phyloP scores from a whole-genome alignment of 2,113 vertebrate genomes.

The Verasper variegatus region DNA sequence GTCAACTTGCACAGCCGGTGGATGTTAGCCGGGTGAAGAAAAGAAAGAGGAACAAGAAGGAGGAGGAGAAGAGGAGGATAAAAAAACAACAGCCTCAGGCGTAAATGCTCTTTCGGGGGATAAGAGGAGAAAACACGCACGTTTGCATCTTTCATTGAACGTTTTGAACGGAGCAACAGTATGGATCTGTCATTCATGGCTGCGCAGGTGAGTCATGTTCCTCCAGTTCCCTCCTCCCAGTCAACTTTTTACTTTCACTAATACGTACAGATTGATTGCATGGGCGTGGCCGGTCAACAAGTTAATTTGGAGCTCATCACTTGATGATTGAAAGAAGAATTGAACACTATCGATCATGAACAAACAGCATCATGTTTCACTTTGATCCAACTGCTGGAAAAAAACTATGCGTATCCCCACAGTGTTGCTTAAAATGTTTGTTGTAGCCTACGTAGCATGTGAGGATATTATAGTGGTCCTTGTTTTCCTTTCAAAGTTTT shows the following conservation, averaged over 20 bases:
- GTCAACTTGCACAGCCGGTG: conserved; percentile 32
- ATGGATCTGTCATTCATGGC: conserved; percentile 99
- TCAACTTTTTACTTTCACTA: conserved; percentile 47
- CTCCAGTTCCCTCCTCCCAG: not conserved
- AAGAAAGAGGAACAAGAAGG: not conserved
- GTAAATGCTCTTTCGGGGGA: conserved; percentile 61
- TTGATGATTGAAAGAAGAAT: not conserved
- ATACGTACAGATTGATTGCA: conserved; percentile 1
- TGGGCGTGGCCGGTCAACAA: conserved; percentile 65
- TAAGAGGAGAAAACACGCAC: conserved; percentile 31
- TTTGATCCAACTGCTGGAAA: not conserved
- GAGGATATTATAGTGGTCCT: not conserved
- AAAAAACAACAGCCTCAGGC: conserved; percentile 11
- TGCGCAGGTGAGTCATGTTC: conserved; percentile 86
- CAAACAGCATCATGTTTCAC: not conserved
- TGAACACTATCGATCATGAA: not conserved
- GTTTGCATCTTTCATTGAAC: conserved; percentile 54
- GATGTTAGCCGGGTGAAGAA: not conserved
- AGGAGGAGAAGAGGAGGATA: not conserved
- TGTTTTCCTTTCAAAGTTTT: conserved; percentile 14
- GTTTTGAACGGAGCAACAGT: conserved; percentile 69
- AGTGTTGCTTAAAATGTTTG: not conserved
- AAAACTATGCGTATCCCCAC: not conserved
- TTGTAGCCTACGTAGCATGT: not conserved
- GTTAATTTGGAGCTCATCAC: conserved; percentile 13